phyloP scores from a whole-genome alignment of 2,888 invertebrate genomes.

The Petrolisthes manimaculis region DNA sequence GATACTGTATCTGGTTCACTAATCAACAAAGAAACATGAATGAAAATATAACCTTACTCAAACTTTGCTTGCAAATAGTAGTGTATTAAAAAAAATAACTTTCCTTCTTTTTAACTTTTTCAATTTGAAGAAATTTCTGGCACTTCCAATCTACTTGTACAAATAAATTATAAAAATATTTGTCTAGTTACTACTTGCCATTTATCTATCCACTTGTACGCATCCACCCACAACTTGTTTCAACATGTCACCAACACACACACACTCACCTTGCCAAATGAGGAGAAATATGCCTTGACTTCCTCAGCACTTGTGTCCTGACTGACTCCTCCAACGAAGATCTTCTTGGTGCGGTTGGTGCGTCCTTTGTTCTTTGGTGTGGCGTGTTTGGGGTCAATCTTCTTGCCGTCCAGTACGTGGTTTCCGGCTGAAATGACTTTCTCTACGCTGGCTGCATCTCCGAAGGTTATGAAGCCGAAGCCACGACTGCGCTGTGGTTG shows the following conservation, averaged over 20 bases:
- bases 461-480: constrained; percentile 94
- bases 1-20: too few relatives aligned
- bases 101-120: too few relatives aligned
- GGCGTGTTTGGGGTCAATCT: constrained; percentile 94
- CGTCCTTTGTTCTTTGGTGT: constrained; percentile 87
- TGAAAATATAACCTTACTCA: too few relatives aligned
- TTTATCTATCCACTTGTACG: too few relatives aligned
- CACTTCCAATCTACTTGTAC: too few relatives aligned
- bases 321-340: constrained; percentile 91
- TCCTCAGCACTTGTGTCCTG: constrained; percentile 93
- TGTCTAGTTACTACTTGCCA: too few relatives aligned
- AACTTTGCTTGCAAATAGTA: too few relatives aligned
- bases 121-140: too few relatives aligned
- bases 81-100: too few relatives aligned
- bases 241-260: neutral
- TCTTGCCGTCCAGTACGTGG: constrained; percentile 91
- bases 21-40: too few relatives aligned
- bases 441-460: constrained; percentile 89
- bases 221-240: too few relatives aligned
- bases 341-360: constrained; percentile 90
- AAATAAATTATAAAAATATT: too few relatives aligned
- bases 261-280: constrained; percentile 79
- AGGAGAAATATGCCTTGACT: constrained; percentile 89
- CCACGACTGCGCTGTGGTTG: constrained; percentile 86
- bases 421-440: constrained; percentile 91